Base-by-base conservation (phyloP, 2,888 invertebrate genomes). In the Emmelina monodactyla region DNA sequence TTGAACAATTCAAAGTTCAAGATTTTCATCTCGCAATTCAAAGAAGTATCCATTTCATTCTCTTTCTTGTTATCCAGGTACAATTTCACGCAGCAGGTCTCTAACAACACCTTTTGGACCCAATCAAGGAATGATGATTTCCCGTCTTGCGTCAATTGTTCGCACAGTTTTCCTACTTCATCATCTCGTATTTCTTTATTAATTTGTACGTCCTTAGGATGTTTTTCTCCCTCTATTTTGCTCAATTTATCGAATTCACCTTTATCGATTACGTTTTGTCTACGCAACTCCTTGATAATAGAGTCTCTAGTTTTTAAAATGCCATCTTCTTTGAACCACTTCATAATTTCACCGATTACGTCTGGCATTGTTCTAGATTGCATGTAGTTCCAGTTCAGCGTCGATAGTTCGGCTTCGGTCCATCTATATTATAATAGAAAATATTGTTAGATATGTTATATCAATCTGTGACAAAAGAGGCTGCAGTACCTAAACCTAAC, bases 21-120 rank as follows among this genome's bases (percentile, higher is more conserved):
- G 22, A 56, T 42, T 28, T 55, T 55, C n/a, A 40, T 41, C 33
- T 53, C 44, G 15, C 35, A 41, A 12, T 47, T 38, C 1, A 14
- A 10, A n/a, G 19, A 15, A 25, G 16, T 7, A 9, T 16, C 10
- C n/a, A 22, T 13, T 6, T 6, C 5, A 6, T 32, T 12, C 1
- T 4, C n/a, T 2, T 29, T 3, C 14, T 55, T 58, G 45, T 82
- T 82, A 11, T 75, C 68, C 13, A 87, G 49, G 33, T 70, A 72
- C 43, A 89, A 62, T 68, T 89, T 90, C 6, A 85, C 84, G 48
- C 79, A 86, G 52, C 89, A 90, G 1, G 84, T 85, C 49, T 91
- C 90, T 1, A 91, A 63, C 3, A 91, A 62, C 28, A 85, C 67
- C 40, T 82, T 82, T 56, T 91, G 90, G 7, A 92, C 68, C 90